phyloP scores from a whole-genome alignment of 2,113 vertebrate genomes.

The Pongo abelii region DNA sequence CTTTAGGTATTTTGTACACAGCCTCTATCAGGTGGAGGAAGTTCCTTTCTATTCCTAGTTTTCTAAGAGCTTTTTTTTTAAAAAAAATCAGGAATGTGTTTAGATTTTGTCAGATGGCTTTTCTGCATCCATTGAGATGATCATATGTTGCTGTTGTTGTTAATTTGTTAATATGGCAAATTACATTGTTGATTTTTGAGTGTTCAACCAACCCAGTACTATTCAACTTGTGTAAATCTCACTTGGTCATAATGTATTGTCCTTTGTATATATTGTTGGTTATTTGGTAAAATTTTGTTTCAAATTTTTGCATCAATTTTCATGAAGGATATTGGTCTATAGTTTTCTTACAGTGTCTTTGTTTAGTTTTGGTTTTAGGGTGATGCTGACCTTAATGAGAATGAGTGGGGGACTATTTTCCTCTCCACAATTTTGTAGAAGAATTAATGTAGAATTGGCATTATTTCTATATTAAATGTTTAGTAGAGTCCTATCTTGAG shows the following conservation, averaged over 20 bases:
- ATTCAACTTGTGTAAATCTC: background rate
- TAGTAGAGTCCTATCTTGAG: background rate
- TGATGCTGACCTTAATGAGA: background rate
- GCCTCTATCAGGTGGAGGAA: background rate
- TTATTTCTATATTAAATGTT: background rate
- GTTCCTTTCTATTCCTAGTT: background rate
- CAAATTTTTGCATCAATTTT: background rate
- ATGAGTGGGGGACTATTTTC: background rate
- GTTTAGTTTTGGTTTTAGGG: background rate
- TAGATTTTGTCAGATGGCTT: background rate
- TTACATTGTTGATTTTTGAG: background rate
- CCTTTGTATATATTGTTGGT: background rate
- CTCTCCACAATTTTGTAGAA: background rate
- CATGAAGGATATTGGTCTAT: background rate
- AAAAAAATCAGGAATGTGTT: background rate
- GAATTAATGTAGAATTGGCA: background rate
- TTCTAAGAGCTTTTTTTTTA: background rate
- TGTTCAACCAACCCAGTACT: background rate
- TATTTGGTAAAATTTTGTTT: background rate
- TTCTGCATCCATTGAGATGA: background rate
- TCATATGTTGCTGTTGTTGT: background rate
- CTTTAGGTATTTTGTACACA: background rate
- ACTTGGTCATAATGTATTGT: background rate
- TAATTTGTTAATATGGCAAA: background rate
- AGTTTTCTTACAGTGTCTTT: background rate